phyloP scores from a whole-genome alignment of 2,888 invertebrate species.

The Copidosoma aretas region DNA sequence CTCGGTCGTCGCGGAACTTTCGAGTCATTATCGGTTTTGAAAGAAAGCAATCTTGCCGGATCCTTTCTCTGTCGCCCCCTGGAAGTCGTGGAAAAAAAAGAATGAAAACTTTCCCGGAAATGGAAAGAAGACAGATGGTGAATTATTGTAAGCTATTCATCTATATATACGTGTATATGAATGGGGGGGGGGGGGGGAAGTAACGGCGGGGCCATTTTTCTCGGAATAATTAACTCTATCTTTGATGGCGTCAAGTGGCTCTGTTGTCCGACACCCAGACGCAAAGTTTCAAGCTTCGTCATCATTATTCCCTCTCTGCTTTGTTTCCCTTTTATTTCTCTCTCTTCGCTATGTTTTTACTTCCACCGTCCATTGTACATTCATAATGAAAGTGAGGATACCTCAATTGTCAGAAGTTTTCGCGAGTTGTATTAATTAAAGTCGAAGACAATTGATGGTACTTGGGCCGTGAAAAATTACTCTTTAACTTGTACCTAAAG shows the following conservation, averaged over 20 bases:
- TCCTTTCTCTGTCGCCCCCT: no score
- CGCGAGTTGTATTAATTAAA: no score
- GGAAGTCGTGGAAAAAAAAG: no score
- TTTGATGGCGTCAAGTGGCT: conserved; percentile 21
- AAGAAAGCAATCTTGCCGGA: conserved; percentile 25
- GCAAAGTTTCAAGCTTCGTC: not conserved
- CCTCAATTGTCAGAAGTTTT: no score
- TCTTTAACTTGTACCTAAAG: no score
- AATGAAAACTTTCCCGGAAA: not conserved
- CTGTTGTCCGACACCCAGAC: not conserved
- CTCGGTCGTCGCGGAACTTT: conserved; percentile 1
- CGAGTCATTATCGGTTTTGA: conserved; percentile 28
- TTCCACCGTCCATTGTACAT: not conserved
- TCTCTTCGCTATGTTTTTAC: not conserved
- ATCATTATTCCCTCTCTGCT: conserved; percentile 9
- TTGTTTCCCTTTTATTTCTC: not conserved
- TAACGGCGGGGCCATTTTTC: conserved; percentile 17
- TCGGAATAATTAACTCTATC: conserved; percentile 30
- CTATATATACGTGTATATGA: no score
- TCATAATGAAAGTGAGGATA: no score
- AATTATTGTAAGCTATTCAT: no score
- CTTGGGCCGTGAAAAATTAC: no score
- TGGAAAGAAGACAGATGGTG: not conserved
- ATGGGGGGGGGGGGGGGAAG: not conserved
- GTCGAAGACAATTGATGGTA: no score